phyloP scores from a whole-genome alignment of 2,888 invertebrate species.

The Phorcus lineatus region DNA sequence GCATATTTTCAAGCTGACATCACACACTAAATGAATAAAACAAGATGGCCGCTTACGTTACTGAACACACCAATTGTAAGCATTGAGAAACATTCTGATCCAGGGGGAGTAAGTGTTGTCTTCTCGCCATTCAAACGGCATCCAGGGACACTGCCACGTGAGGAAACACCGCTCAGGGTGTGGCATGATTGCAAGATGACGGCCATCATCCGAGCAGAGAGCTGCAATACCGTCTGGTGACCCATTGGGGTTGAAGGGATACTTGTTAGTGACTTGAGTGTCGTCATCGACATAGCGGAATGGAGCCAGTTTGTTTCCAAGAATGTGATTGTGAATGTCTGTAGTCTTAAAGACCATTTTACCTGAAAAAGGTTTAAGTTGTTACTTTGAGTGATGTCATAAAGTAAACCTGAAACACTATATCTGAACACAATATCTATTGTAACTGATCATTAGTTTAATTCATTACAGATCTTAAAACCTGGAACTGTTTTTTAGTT shows the following conservation, averaged over 20 bases:
- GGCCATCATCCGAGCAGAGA: slow-evolving; percentile 90
- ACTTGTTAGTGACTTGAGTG: slow-evolving; percentile 80
- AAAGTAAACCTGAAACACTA: neutral
- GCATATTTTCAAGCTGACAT: no score
- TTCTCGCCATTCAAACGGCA: slow-evolving; percentile 58
- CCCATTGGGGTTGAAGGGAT: slow-evolving; percentile 91
- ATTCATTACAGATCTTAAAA: no score
- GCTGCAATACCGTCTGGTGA: slow-evolving; percentile 88
- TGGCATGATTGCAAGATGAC: slow-evolving; percentile 98
- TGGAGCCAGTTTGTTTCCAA: slow-evolving; percentile 82
- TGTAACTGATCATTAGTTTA: no score
- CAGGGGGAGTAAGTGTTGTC: slow-evolving; percentile 85
- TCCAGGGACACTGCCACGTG: slow-evolving; percentile 88
- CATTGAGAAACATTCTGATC: slow-evolving; percentile 93
- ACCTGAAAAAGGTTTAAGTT: slow-evolving; percentile 51
- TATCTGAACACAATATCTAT: neutral
- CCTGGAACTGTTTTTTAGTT: no score
- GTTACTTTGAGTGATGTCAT: neutral
- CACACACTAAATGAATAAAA: no score
- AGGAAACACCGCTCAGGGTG: slow-evolving; percentile 95
- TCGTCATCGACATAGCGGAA: slow-evolving; percentile 90
- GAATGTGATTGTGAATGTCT: slow-evolving; percentile 66
- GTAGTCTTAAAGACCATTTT: slow-evolving; percentile 77
- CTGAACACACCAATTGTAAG: slow-evolving; percentile 77
- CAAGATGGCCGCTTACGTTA: neutral